A percentile compares a stretch with the other conserved stretches of the same genome.
These are phyloP conservation scores for Campoplex capitator DNA, from an alignment of 2,888 invertebrate species.

Conservation along the genomic window DNA sequence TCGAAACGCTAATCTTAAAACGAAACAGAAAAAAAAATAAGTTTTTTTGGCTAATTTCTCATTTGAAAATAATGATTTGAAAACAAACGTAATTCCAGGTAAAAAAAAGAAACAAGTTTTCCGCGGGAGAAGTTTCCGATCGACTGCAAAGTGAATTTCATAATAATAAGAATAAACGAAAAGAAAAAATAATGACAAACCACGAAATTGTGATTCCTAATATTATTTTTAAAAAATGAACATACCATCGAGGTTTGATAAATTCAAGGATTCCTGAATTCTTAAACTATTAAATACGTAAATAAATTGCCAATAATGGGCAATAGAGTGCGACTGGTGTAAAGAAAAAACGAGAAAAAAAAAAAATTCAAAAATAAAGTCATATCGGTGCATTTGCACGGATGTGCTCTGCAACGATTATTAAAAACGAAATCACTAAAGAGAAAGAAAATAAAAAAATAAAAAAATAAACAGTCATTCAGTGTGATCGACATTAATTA, in stretches of 20 bases:
- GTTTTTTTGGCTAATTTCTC: neutral
- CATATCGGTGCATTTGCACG: slow-evolving; percentile 36
- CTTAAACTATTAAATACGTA: slow-evolving; percentile 3
- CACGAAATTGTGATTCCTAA: slow-evolving; percentile 62
- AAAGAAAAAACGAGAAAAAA: neutral
- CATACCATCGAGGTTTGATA: neutral
- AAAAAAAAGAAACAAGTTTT: slow-evolving; percentile 30
- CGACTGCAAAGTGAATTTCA: slow-evolving; percentile 39
- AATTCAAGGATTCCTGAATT: slow-evolving; percentile 15
- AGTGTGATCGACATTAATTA: slow-evolving; percentile 47
- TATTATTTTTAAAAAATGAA: slow-evolving; percentile 33
- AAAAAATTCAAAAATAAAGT: neutral
- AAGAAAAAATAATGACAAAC: slow-evolving; percentile 28
- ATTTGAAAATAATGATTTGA: slow-evolving; percentile 12
- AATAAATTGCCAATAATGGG: slow-evolving; percentile 2
- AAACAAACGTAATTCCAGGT: slow-evolving; percentile 29
- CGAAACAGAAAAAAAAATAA: neutral
- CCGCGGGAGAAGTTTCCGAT: slow-evolving; percentile 19
- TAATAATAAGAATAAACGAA: slow-evolving; percentile 19
- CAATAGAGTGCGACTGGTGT: neutral
- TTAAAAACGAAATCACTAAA: slow-evolving; percentile 36
- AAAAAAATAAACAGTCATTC: slow-evolving; percentile 35
- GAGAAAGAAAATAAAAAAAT: slow-evolving; percentile 28
- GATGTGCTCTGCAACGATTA: slow-evolving; percentile 30
- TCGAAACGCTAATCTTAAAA: slow-evolving; percentile 13